Evolutionary conservation across 2,797 vertebrate genomes (phyloP), one percentile per base, ranked within the genome.

Genomic region (Staurois parvus): DNA sequence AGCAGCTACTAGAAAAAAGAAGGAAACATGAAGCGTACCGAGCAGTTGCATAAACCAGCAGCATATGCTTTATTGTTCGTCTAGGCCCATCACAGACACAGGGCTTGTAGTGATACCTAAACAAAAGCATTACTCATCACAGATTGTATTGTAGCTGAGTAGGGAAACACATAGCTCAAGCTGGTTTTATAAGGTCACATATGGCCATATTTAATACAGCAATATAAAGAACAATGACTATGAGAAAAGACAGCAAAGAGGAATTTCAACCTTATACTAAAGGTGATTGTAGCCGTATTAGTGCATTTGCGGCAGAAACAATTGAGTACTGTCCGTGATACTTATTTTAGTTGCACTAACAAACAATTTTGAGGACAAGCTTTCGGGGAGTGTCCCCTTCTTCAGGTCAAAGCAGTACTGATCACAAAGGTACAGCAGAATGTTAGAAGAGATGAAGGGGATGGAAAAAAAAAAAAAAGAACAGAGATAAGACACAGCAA

Each of bases 1-100:
- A 72, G 26, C 11, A 34, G 74, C 78, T 78, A 62, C 66, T 32
- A 72, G 40, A 42, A 59, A 64, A 42, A 42, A 66, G 6, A 10
- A 62, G 32, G 19, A 59, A 68, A 24, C 68, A 79, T 72, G 28
- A 10, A 64, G 56, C 32, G 45, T n/a, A 52, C 28, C 19, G 32
- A 66, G 13, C 64, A 69, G n/a, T 15, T 70, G 52, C n/a, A n/a
- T 26, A 59, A 81, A 32, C 42, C 45, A 72, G 26, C 48, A 40
- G 48, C 48, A 34, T 28, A 66, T 64, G n/a, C 59, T 66, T 66
- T 59, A 59, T 29, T 28, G 26, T 29, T 66, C 28, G 15, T 66
- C 28, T 66, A 66, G 10, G 21, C 21, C 52, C 24, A 19, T 59
- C 0, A 21, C 52, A 12, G 21, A 24, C 48, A 19, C 48, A 19